phyloP scores from a whole-genome alignment of 2,113 vertebrate species.

The Zapornia atra region DNA sequence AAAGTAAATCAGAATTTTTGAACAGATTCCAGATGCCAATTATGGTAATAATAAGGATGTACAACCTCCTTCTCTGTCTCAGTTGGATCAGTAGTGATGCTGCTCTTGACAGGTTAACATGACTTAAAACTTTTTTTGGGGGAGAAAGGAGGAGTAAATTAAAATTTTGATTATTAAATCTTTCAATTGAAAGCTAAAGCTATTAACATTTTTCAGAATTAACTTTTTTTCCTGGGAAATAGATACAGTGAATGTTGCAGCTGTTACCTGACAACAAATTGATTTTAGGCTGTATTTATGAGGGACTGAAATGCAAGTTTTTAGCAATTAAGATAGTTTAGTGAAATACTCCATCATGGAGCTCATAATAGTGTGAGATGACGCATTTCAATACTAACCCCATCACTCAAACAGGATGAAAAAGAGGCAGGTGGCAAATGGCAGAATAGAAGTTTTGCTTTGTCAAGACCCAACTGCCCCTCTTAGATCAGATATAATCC shows the following conservation, averaged over 20 bases:
- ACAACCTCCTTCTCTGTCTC: slow-evolving; percentile 36
- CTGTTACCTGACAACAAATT: slow-evolving; percentile 33
- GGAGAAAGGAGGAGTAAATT: background rate
- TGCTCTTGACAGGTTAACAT: slow-evolving; percentile 53
- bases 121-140: background rate
- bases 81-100: slow-evolving; percentile 32
- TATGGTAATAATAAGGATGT: slow-evolving; percentile 70
- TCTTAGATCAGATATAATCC: background rate
- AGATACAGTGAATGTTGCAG: background rate
- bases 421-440: background rate
- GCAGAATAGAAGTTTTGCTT: background rate
- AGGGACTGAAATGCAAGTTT: slow-evolving; percentile 29
- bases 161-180: slow-evolving; percentile 60
- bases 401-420: background rate
- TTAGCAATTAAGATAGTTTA: slow-evolving; percentile 47
- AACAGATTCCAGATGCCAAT: slow-evolving; percentile 75
- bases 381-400: background rate
- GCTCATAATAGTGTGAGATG: background rate
- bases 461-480: background rate
- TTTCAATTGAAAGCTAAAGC: slow-evolving; percentile 21
- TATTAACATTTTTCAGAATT: slow-evolving; percentile 58
- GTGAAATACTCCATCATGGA: background rate
- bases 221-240: slow-evolving; percentile 37
- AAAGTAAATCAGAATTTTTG: slow-evolving; percentile 72
- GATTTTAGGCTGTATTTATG: slow-evolving; percentile 40